Percentiles rank a stretch among this genome's conserved stretches.
Evolutionary conservation across 2,888 invertebrate genomes (phyloP).

Genomic region (Microctonus aethiopoides): DNA sequence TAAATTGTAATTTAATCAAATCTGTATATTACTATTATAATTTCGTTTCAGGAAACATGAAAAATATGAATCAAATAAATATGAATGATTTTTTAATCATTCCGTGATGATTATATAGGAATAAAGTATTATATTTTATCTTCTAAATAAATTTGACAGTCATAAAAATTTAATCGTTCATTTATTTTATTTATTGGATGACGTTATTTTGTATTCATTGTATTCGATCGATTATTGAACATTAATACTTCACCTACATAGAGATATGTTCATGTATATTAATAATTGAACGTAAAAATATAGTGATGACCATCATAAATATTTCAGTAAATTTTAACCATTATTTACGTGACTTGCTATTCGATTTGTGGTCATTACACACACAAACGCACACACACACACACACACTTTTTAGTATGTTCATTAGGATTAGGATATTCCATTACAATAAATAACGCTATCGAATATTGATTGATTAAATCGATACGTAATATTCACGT

Average conservation of each 20-base stretch:
- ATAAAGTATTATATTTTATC: no score
- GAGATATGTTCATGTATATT: no score
- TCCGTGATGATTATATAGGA: no score
- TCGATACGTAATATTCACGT: no score
- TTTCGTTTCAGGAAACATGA: no score
- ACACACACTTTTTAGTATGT: background rate
- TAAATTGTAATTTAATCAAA: no score
- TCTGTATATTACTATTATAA: no score
- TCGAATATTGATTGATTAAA: no score
- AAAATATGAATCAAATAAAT: no score
- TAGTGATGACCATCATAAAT: constrained; percentile 1
- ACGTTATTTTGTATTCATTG: background rate
- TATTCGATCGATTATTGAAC: background rate
- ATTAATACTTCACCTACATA: background rate
- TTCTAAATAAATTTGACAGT: no score
- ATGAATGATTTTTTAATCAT: no score
- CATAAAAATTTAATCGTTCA: background rate
- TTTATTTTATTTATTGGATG: background rate
- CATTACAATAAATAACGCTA: constrained; percentile 40
- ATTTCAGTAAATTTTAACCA: constrained; percentile 25
- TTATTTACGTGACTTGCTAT: constrained; percentile 29
- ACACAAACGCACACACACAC: constrained; percentile 17
- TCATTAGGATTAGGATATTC: constrained; percentile 30
- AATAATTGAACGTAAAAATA: no score
- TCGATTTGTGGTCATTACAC: constrained; percentile 31